phyloP scores from a whole-genome alignment of 2,888 invertebrate genomes.

The Trilocha varians region DNA sequence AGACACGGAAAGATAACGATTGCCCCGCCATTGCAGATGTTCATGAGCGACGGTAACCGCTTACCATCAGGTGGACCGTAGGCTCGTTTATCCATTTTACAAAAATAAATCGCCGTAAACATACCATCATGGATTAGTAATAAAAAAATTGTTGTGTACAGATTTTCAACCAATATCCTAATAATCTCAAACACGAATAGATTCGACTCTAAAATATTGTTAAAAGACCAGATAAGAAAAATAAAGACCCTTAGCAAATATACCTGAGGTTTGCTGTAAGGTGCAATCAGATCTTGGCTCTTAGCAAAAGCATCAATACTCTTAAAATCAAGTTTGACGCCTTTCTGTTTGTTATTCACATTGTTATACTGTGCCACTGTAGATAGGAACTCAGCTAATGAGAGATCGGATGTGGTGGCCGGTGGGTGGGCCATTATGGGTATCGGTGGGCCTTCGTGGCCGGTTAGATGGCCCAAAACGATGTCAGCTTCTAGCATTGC shows the following conservation, averaged over 20 bases:
- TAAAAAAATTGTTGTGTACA: no score
- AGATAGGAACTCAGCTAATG: conserved; percentile 80
- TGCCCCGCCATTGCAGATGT: no score
- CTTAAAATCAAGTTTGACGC: conserved; percentile 93
- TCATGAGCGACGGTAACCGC: no score
- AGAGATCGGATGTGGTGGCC: conserved; percentile 78
- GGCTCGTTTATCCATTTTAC: no score
- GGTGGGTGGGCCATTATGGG: conserved; percentile 95
- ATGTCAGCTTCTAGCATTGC: conserved; percentile 93
- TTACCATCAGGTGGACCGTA: no score
- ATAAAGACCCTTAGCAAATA: conserved; percentile 8
- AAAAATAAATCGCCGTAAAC: no score
- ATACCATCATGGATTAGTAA: no score
- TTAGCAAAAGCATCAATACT: conserved; percentile 79
- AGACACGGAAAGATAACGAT: no score
- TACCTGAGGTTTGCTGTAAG: conserved; percentile 52
- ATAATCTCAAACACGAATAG: no score
- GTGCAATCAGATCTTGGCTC: conserved; percentile 61
- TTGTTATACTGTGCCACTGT: conserved; percentile 69
- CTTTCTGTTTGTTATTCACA: conserved; percentile 71
- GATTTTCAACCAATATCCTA: no score
- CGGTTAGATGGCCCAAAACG: conserved; percentile 75
- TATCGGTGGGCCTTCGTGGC: conserved; percentile 60
- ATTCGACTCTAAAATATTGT: no score
- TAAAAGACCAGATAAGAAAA: no score